Percentiles rank a stretch among this genome's conserved stretches.
Conservation (phyloP, 2,113 vertebrate species). For the Balaenoptera acutorostrata region DNA sequence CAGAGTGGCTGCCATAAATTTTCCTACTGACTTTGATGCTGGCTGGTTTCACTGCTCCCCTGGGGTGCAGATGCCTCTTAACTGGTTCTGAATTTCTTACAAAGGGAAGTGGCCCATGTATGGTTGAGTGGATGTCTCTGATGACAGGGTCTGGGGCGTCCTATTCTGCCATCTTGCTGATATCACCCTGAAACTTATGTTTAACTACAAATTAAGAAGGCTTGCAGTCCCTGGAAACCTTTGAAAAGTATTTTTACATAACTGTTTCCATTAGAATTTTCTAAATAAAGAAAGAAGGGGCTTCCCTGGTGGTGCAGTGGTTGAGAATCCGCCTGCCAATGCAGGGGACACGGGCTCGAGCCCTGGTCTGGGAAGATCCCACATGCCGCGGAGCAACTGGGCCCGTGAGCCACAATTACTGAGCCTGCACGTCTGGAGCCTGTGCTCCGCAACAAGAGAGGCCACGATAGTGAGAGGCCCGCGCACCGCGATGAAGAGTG, state of each 20-base stretch:
- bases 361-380: no score
- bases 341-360: no score
- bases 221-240: not conserved
- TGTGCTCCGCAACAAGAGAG: no score
- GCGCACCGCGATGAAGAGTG: no score
- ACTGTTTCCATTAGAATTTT: not conserved
- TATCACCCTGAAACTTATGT: not conserved
- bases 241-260: not conserved
- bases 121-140: not conserved
- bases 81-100: not conserved
- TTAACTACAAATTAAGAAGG: not conserved
- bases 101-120: not conserved
- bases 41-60: not conserved
- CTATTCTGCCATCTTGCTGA: not conserved
- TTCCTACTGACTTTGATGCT: not conserved
- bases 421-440: no score
- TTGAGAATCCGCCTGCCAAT: no score
- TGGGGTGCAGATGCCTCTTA: not conserved
- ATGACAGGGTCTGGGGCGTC: not conserved
- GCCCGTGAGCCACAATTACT: no score
- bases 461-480: no score
- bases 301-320: no score
- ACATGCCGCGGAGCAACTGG: no score
- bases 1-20: not conserved
- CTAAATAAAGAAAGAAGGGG: not conserved